Evolutionary conservation across 2,888 invertebrate genomes (phyloP).

Genomic region (Apotomis betuletana): DNA sequence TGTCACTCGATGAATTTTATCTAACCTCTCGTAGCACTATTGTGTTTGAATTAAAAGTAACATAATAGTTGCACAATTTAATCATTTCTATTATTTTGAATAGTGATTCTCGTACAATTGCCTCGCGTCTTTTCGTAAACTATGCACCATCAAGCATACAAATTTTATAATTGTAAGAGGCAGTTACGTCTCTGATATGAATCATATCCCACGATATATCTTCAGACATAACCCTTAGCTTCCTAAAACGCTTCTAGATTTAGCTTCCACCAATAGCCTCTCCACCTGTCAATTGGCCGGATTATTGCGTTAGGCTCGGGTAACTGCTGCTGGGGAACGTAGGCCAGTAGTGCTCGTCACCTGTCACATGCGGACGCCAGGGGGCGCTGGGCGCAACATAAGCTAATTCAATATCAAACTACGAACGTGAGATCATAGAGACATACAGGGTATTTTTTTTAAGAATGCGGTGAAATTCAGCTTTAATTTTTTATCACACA

Average conservation of each 20-base stretch:
- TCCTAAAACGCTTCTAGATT: background rate
- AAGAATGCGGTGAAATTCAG: no score
- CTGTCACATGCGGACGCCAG: slow-evolving; percentile 19
- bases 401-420: background rate
- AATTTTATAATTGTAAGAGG: background rate
- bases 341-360: slow-evolving; percentile 29
- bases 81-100: no score
- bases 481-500: background rate
- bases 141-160: no score
- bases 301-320: slow-evolving; percentile 15
- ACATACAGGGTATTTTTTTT: background rate
- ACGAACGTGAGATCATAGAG: background rate
- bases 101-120: no score
- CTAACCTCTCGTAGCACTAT: no score
- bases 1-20: background rate
- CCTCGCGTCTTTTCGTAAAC: no score
- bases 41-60: no score
- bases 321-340: slow-evolving; percentile 29
- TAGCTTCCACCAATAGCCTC: background rate
- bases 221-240: background rate
- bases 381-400: slow-evolving; percentile 20
- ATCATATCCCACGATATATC: background rate
- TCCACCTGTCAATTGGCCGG: slow-evolving; percentile 9
- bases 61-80: no score
- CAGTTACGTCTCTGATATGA: background rate